These are phyloP conservation scores for Strigops habroptila DNA, from an alignment of 2,113 vertebrate species.

Conservation along the genomic window DNA sequence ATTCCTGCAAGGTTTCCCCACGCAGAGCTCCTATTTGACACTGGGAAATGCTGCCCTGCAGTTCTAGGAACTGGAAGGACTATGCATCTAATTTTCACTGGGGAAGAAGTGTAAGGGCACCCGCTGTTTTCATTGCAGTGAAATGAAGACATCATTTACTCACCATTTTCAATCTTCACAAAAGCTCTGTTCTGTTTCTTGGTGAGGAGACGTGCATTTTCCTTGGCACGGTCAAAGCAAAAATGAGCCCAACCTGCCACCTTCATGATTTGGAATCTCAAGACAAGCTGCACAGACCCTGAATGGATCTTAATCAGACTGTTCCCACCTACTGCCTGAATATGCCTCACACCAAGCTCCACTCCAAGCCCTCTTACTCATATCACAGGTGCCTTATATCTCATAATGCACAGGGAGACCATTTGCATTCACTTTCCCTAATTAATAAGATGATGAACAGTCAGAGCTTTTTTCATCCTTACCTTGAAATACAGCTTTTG, in stretches of 20 bases:
- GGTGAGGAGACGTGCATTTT: neutral
- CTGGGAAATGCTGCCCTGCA: neutral
- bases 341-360: neutral
- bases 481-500: neutral
- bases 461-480: neutral
- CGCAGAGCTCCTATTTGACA: neutral
- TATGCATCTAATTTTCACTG: neutral
- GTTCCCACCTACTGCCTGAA: neutral
- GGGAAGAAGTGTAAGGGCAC: neutral
- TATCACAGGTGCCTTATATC: neutral
- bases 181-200: neutral
- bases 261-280: neutral
- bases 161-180: neutral
- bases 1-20: neutral
- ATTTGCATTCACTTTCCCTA: neutral
- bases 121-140: neutral
- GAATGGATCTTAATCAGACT: neutral
- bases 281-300: neutral
- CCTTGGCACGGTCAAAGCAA: neutral
- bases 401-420: neutral
- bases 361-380: neutral
- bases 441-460: neutral
- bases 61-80: neutral
- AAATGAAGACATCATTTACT: neutral
- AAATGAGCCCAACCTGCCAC: neutral